Base-by-base conservation (phyloP, 2,113 vertebrate species). In the Cavia aperea region DNA sequence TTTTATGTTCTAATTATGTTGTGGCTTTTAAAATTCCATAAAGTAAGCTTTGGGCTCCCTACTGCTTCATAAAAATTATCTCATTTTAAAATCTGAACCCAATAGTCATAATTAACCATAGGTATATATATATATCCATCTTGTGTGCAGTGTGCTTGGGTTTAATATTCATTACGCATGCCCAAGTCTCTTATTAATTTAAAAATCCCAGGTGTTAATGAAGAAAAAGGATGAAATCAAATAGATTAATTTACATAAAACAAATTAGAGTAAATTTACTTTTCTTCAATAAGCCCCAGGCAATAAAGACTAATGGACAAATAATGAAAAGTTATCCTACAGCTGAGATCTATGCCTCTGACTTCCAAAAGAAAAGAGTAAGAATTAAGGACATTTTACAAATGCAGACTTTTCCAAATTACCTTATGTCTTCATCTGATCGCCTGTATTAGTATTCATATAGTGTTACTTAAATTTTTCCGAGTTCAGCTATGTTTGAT, bases 251-350 rank as follows among this genome's bases (percentile, higher is more conserved):
- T 93, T 96, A 46, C 93, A 92, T 91, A 92, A 95, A 93, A 91
- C 58, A 93, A 93, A 95, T 94, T 88, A 96, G 70, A 16, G 1
- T 95, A 81, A 46, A 90, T 89, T 93, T 93, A 46, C 81, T 91
- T 95, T 93, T 87, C 88, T 66, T 29, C 83, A 88, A 86, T 51
- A 92, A 88, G 68, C 82, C 73, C 23, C 83, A 79, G 56, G 85
- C 95, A 96, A 93, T 77, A 77, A 90, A 92, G 89, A 94, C 72
- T 91, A 95, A 96, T 54, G 79, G 89, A 56, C 49, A 96, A 79
- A 58, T 96, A 93, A 95, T 95, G 88, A 96, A 49, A 56, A 78
- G 89, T 72, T 29, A 56, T 90, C 31, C 87, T 56, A 63, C 60
- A 82, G 65, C 31, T 31, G 16, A 3, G 6, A 90, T 84, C 46